Base-by-base conservation (phyloP, 2,113 vertebrate genomes). In the Bostrychus sinensis region DNA sequence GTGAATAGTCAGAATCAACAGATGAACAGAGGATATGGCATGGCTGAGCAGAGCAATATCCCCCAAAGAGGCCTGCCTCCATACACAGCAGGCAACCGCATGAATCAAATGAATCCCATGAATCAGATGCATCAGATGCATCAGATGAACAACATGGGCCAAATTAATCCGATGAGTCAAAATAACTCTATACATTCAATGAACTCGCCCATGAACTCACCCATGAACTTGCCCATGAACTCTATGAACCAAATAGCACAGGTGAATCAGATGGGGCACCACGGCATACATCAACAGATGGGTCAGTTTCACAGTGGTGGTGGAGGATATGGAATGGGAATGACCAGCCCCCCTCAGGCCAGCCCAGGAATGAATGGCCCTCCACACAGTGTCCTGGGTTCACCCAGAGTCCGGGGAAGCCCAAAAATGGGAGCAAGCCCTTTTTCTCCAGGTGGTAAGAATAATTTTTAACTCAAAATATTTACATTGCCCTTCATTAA, bases 381-480 rank as follows among this genome's bases (percentile, higher is more conserved):
- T 59, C 94, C 95, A 25, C 96, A 95, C 80, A 96, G 91, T 56
- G 86, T 97, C 61, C 94, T 99, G 91, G 90, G 95, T 54, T 98
- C 97, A 14, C 95, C 96, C 60, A 93, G 95, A 74, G 93, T 95
- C 85, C 88, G 95, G 59, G 94, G 93, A 48, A 98, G 97, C 83
- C 96, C 97, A 30, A 98, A 98, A 90, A 96, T 95, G 89, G 93
- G 83, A 51, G 91, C 94, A 7, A 95, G 95, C 66, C 95, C 95
- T 68, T 98, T 96, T 87, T 99, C 96, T 72, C 95, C 96, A 22
- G 93, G 96, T 95, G 96, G 96, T 98, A 95, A 65, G 78, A 39
- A 25, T 5, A 4, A 39, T 16, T 39, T 16, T 4, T 5, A 39
- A 13, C 6, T 34, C 10, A 34, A 34, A 34, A 8, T 8, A 3